Percentiles rank a stretch among this genome's conserved stretches.
Conservation (phyloP, 2,888 invertebrate genomes). For the Agrilus cyanescens region DNA sequence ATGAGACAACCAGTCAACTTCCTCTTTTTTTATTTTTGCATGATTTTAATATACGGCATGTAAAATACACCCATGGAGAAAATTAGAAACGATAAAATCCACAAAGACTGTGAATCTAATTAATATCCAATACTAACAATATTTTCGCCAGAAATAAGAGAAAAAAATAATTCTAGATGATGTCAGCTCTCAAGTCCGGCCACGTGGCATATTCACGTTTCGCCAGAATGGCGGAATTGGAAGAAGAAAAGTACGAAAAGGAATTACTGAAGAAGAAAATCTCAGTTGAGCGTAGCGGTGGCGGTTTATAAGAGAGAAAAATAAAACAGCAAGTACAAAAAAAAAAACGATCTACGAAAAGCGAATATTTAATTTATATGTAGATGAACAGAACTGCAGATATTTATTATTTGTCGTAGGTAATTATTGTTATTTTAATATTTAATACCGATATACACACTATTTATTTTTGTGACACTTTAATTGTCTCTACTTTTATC, state of each 20-base stretch:
- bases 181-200: conserved; percentile 96
- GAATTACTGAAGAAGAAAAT: conserved; percentile 67
- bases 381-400: no score
- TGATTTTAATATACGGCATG: background rate
- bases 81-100: no score
- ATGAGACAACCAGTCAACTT: background rate
- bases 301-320: conserved; percentile 61
- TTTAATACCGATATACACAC: no score
- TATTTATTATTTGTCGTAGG: no score
- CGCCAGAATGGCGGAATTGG: conserved; percentile 87
- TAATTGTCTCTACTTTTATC: no score
- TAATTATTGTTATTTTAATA: no score
- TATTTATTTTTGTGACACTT: no score
- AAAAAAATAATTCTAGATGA: conserved; percentile 58
- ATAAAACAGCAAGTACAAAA: no score
- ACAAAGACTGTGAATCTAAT: background rate
- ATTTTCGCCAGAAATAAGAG: background rate
- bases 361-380: no score
- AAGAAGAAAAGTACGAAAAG: conserved; percentile 71
- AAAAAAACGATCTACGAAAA: no score
- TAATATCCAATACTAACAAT: background rate
- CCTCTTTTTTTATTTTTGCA: background rate
- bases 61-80: no score
- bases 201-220: conserved; percentile 91
- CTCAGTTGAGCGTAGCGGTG: conserved; percentile 88